Base-by-base conservation (phyloP, 2,113 vertebrate species). In the Myiagra hebetior region DNA sequence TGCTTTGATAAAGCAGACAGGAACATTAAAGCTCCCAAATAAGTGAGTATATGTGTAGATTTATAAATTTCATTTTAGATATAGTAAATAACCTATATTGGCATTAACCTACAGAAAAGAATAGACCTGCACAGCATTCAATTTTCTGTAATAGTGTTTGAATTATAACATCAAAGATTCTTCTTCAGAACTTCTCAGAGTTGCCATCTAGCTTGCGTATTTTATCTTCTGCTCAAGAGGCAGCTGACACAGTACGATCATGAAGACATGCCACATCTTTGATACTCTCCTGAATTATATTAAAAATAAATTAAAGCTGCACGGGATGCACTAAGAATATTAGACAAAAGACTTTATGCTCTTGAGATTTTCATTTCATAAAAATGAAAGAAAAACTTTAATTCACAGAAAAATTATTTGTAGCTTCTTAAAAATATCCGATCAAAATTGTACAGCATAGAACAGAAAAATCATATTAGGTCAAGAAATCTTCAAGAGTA, bases 271-370 rank as follows among this genome's bases (percentile, higher is more conserved):
- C 5, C 62, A 69, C 35, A 76, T 57, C 13, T 82, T 87, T 82
- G 69, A n/a, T 82, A 28, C 23, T 64, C n/a, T 30, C 78, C 41
- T 57, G 49, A 83, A 85, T 89, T 69, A 82, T 39, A 85, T 46
- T 76, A 82, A 91, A 89, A 89, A 70, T 81, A 84, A 92, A 93
- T 78, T 85, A 89, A 76, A 75, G 41, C n/a, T 65, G n/a, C 17
- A 68, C 35, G 69, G 62, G 44, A 60, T 64, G n/a, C 23, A 46
- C 28, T 75, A 89, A 5, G 37, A 82, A 59, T 88, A 89, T 27
- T n/a, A 81, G 35, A 82, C 33, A 87, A 81, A 86, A 91, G 14
- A 59, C 41, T 80, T 80, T 72, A 63, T 30, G 13, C 57, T 68
- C 18, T 72, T 3, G 0, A 52, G 26, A 64, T 75, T 87, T 65